These are phyloP conservation scores for Trinectes maculatus DNA, from an alignment of 2,113 vertebrate species.

Conservation along the genomic window DNA sequence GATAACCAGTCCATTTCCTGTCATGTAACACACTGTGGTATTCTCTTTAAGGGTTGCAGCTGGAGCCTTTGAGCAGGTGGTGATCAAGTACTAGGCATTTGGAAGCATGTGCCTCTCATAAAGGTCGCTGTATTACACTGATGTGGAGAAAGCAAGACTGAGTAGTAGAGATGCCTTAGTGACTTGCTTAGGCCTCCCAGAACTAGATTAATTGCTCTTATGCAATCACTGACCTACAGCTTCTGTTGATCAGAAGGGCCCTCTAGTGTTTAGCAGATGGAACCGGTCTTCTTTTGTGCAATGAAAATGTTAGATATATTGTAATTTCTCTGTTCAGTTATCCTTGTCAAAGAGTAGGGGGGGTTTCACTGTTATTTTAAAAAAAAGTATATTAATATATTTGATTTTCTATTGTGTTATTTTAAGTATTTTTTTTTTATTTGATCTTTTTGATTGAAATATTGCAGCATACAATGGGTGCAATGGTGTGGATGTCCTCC, in stretches of 20 bases:
- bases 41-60: slow-evolving; percentile 85
- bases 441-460: neutral
- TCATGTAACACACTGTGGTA: slow-evolving; percentile 28
- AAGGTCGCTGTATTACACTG: slow-evolving; percentile 38
- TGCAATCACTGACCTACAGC: slow-evolving; percentile 24
- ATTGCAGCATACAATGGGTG: neutral
- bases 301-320: neutral
- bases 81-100: slow-evolving; percentile 88
- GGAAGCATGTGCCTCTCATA: slow-evolving; percentile 23
- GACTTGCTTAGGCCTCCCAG: slow-evolving; percentile 25
- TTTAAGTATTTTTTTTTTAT: slow-evolving; percentile 4
- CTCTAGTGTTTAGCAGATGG: slow-evolving; percentile 52
- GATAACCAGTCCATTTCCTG: slow-evolving; percentile 24
- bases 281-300: slow-evolving; percentile 3
- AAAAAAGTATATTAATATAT: neutral
- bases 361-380: slow-evolving; percentile 6
- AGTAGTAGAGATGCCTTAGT: slow-evolving; percentile 16
- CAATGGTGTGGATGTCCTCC: neutral
- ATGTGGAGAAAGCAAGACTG: slow-evolving; percentile 14
- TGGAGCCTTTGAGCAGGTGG: slow-evolving; percentile 94
- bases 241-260: slow-evolving; percentile 38
- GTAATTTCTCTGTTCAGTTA: neutral
- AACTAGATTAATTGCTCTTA: slow-evolving; percentile 42
- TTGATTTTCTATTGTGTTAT: neutral
- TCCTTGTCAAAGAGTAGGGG: neutral